Conservation (phyloP, 1,140 invertebrate genomes). For the Neuroterus valhalla region DNA sequence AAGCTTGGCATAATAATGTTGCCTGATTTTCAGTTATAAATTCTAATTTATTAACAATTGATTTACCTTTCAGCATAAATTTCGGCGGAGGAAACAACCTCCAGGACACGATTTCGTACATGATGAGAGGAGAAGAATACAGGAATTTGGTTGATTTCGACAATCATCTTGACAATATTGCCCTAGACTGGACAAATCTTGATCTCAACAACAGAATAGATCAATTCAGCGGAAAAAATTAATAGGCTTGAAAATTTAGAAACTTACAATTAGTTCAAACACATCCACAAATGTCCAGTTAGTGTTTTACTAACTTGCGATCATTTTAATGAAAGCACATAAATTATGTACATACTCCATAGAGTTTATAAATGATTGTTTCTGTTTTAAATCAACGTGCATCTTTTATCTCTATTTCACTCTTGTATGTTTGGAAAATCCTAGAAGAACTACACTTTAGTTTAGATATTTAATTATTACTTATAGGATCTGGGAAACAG, state of each 20-base stretch:
- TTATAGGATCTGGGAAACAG: neutral
- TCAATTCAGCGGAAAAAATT: conserved; percentile 57
- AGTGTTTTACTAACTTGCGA: conserved; percentile 20
- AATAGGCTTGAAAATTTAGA: conserved; percentile 42
- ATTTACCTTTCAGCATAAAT: conserved; percentile 56
- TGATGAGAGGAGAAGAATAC: conserved; percentile 82
- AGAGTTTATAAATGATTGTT: conserved; percentile 53
- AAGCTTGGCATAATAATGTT: no score
- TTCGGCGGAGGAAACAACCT: conserved; percentile 76
- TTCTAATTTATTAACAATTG: conserved; percentile 47
- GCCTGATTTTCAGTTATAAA: conserved; percentile 23
- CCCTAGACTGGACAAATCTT: conserved; percentile 87
- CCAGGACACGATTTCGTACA: conserved; percentile 77
- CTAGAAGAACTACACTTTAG: neutral
- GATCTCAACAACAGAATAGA: conserved; percentile 79
- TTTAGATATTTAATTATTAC: neutral
- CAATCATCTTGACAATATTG: conserved; percentile 91
- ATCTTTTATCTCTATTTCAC: neutral
- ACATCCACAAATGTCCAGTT: conserved; percentile 39
- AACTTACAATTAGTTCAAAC: conserved; percentile 44
- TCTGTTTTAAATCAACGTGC: conserved; percentile 43
- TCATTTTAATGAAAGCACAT: conserved; percentile 30
- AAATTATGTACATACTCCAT: conserved; percentile 53
- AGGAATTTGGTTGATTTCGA: conserved; percentile 90
- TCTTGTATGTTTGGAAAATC: no score